Evolutionary conservation across 1,140 invertebrate genomes (phyloP).

Genomic region (Andricus grossulariae): DNA sequence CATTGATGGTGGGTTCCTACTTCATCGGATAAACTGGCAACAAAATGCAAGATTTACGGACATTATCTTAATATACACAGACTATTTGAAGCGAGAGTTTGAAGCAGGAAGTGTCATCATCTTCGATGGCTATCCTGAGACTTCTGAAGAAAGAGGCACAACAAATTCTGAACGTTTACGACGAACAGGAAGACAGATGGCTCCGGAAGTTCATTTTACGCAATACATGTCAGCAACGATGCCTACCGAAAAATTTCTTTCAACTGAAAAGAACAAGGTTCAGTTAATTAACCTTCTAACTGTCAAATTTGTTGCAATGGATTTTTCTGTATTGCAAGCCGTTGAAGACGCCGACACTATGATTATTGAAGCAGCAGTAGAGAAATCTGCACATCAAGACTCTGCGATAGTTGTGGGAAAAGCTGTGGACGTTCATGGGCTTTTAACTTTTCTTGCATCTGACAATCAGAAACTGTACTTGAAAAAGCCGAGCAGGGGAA

Average conservation of each 20-base stretch:
- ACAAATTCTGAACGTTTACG: not conserved
- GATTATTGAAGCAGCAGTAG: too few relatives aligned
- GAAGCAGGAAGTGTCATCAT: not conserved
- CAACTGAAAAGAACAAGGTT: not conserved
- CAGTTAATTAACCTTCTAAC: not conserved
- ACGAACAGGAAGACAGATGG: not conserved
- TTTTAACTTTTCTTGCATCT: not conserved
- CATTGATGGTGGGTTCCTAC: not conserved
- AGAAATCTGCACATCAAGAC: too few relatives aligned
- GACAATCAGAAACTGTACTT: not conserved
- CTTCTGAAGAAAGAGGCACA: not conserved
- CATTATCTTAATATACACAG: not conserved
- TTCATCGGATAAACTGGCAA: not conserved
- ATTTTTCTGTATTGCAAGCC: not conserved
- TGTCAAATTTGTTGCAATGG: not conserved
- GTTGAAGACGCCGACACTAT: not conserved
- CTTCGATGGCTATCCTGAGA: slow-evolving; percentile 38
- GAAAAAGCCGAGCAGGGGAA: too few relatives aligned
- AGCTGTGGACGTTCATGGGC: too few relatives aligned
- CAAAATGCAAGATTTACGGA: not conserved
- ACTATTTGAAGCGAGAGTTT: too few relatives aligned
- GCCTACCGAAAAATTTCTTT: not conserved
- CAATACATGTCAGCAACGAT: not conserved
- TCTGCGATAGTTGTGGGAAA: too few relatives aligned
- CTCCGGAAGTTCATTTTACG: not conserved